phyloP scores from a whole-genome alignment of 2,797 vertebrate species.

The Sebastes melanostomus region DNA sequence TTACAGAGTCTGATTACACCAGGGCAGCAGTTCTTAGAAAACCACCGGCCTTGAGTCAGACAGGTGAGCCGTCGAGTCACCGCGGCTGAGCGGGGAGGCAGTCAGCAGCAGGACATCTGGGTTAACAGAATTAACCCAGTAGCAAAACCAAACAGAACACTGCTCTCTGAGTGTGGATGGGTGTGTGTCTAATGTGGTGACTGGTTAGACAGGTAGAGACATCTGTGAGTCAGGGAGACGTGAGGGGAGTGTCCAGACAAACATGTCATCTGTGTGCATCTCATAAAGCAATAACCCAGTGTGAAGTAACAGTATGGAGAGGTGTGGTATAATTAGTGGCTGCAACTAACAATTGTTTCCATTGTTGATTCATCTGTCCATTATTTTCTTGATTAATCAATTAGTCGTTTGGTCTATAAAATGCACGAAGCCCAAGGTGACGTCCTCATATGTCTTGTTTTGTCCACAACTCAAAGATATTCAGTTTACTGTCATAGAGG shows the following conservation, averaged over 20 bases:
- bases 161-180: not conserved
- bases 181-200: slow-evolving; percentile 27
- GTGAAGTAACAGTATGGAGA: not conserved
- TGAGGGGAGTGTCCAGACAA: slow-evolving; percentile 64
- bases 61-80: slow-evolving; percentile 70
- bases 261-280: slow-evolving; percentile 18
- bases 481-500: no score
- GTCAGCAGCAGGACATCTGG: slow-evolving; percentile 58
- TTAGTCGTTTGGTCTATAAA: no score
- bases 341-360: no score
- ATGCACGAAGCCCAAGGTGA: no score
- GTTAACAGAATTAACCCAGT: slow-evolving; percentile 60
- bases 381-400: no score
- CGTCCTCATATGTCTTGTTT: no score
- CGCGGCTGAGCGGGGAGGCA: slow-evolving; percentile 2
- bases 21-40: slow-evolving; percentile 60
- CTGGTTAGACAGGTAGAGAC: slow-evolving; percentile 66
- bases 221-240: slow-evolving; percentile 46
- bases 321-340: not conserved
- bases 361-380: no score
- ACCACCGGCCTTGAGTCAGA: slow-evolving; percentile 57
- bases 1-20: slow-evolving; percentile 78
- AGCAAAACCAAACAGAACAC: slow-evolving; percentile 46
- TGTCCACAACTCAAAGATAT: no score
- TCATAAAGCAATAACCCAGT: not conserved